Evolutionary conservation across 2,888 invertebrate genomes (phyloP).

Genomic region (Thymelicus acteon): DNA sequence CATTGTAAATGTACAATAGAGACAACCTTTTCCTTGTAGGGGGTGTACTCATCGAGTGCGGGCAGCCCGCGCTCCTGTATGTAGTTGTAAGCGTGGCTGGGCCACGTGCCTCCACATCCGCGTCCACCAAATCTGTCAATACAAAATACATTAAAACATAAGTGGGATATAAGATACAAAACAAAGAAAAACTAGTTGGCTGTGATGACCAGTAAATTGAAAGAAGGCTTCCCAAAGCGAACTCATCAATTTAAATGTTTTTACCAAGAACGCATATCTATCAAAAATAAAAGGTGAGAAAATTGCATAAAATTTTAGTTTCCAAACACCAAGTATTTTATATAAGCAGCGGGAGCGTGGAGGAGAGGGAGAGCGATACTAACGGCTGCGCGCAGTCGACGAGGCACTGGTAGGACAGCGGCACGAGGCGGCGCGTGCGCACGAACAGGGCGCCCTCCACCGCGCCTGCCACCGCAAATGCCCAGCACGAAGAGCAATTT

Average conservation of each 20-base stretch:
- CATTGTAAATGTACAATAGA: neutral
- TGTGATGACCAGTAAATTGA: too few species aligned
- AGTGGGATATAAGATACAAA: too few species aligned
- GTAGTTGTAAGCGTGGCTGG: constrained; percentile 68
- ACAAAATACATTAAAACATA: neutral
- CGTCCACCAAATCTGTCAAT: constrained; percentile 57
- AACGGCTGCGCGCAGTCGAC: constrained; percentile 72
- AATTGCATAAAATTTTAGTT: too few species aligned
- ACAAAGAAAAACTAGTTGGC: too few species aligned
- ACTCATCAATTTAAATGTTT: too few species aligned
- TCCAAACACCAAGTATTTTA: too few species aligned
- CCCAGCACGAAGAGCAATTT: constrained; percentile 72
- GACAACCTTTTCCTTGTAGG: constrained; percentile 59
- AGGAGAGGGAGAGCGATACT: constrained; percentile 41
- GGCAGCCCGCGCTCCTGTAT: constrained; percentile 61
- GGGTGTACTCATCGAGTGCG: constrained; percentile 59
- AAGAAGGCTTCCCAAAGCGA: too few species aligned
- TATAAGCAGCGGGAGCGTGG: too few species aligned
- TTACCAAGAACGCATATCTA: too few species aligned
- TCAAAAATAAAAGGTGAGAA: too few species aligned
- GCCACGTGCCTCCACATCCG: constrained; percentile 72
- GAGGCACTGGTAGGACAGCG: constrained; percentile 68
- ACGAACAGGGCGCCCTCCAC: constrained; percentile 73
- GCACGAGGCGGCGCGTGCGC: constrained; percentile 59
- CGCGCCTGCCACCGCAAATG: constrained; percentile 72